Evolutionary conservation across 2,113 vertebrate genomes (phyloP).

Genomic region (Chloebia gouldiae): DNA sequence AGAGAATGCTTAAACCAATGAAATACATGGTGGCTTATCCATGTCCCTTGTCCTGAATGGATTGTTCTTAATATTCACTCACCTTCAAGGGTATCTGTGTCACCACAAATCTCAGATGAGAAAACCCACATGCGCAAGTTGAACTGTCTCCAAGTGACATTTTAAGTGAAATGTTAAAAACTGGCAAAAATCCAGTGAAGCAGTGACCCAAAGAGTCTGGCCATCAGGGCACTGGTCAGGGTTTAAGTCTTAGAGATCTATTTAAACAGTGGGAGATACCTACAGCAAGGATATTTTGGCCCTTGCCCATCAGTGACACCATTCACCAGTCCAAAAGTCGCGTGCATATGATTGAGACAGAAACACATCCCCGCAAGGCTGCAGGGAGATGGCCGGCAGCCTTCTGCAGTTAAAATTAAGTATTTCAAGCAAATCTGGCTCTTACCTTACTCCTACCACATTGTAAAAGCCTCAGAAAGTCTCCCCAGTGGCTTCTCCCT

Average conservation of each 20-base stretch:
- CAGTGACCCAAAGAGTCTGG: rapidly evolving
- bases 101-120: neutral
- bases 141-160: neutral
- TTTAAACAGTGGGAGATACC: neutral
- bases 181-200: neutral
- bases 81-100: neutral
- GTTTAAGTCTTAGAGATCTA: neutral
- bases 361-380: neutral
- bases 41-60: neutral
- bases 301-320: neutral
- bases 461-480: neutral
- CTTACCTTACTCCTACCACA: neutral
- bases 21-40: neutral
- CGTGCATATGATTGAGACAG: neutral
- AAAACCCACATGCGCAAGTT: neutral
- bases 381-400: neutral
- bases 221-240: neutral
- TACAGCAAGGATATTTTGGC: neutral
- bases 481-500: neutral
- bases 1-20: neutral
- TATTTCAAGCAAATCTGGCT: constrained; percentile 2
- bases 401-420: constrained; percentile 23
- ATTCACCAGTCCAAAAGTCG: neutral
- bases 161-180: neutral
- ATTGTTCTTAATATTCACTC: neutral